Evolutionary conservation across 2,888 invertebrate species (phyloP).

Genomic region (Ormyrus rosae): DNA sequence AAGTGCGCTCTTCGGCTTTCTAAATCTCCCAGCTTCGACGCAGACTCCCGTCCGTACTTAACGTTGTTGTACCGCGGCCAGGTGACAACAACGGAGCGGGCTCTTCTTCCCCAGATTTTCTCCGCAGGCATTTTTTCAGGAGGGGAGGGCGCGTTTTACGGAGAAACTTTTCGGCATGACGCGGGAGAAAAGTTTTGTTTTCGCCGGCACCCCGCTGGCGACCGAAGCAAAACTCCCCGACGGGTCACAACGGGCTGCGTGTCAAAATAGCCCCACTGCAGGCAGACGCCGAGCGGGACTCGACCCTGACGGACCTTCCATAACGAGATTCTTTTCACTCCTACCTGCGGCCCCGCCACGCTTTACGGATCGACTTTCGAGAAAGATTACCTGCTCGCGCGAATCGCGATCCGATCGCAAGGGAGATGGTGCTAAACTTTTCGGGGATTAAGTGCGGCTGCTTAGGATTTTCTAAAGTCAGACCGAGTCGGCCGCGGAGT

Average conservation of each 20-base stretch:
- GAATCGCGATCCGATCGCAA: no score
- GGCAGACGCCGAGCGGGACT: neutral
- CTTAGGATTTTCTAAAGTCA: no score
- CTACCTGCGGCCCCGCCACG: constrained; percentile 31
- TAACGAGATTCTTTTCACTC: constrained; percentile 52
- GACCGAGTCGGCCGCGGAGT: no score
- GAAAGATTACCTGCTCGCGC: no score
- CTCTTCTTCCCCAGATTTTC: constrained; percentile 16
- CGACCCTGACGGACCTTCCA: constrained; percentile 53
- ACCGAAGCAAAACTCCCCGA: constrained; percentile 68
- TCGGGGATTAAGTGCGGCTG: no score
- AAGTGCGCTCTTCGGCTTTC: constrained; percentile 25
- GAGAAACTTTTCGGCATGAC: neutral
- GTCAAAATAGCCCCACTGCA: constrained; percentile 70
- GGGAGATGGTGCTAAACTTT: no score
- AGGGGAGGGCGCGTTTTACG: neutral
- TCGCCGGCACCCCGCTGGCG: constrained; percentile 69
- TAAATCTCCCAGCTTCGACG: constrained; percentile 14
- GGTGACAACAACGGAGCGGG: constrained; percentile 50
- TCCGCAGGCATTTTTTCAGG: neutral
- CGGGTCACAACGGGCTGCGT: constrained; percentile 71
- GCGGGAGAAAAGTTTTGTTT: constrained; percentile 60
- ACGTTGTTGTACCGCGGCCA: constrained; percentile 54
- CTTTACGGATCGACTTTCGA: no score
- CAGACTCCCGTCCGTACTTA: constrained; percentile 33